These are phyloP conservation scores for Chydorus sphaericus DNA, from an alignment of 2,888 invertebrate genomes.

Conservation along the genomic window DNA sequence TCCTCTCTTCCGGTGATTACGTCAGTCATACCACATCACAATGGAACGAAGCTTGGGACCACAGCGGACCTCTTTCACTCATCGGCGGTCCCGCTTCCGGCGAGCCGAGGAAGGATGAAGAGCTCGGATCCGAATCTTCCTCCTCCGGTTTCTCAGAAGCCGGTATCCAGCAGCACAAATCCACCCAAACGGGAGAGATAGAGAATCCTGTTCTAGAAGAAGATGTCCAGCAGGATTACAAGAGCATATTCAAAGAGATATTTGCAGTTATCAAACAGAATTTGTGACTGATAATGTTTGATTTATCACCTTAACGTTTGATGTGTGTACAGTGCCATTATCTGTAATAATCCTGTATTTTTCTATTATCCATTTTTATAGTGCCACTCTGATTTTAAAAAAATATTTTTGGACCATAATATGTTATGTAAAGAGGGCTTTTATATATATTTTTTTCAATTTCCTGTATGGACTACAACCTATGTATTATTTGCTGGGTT, in stretches of 20 bases:
- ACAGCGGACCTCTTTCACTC: constrained; percentile 1
- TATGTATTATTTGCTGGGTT: no score
- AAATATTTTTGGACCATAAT: no score
- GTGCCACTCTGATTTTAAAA: no score
- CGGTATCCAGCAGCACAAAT: constrained; percentile 51
- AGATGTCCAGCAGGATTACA: constrained; percentile 26
- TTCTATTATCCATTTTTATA: no score
- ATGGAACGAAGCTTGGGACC: neutral
- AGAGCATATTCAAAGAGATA: constrained; percentile 56
- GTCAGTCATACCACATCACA: neutral
- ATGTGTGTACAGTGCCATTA: no score
- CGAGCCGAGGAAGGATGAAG: neutral
- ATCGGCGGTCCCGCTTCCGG: constrained; percentile 1
- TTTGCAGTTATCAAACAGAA: constrained; percentile 45
- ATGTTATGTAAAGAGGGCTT: no score
- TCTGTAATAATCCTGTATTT: no score
- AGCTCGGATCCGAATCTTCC: constrained; percentile 33
- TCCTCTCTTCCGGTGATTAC: neutral
- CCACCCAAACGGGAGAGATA: constrained; percentile 62
- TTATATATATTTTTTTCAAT: no score
- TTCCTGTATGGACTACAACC: no score
- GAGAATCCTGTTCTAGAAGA: constrained; percentile 26
- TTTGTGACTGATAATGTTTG: no score
- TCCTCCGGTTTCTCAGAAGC: constrained; percentile 74
- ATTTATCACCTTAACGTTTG: no score